phyloP scores from a whole-genome alignment of 2,113 vertebrate genomes.

The Prolemur simus region DNA sequence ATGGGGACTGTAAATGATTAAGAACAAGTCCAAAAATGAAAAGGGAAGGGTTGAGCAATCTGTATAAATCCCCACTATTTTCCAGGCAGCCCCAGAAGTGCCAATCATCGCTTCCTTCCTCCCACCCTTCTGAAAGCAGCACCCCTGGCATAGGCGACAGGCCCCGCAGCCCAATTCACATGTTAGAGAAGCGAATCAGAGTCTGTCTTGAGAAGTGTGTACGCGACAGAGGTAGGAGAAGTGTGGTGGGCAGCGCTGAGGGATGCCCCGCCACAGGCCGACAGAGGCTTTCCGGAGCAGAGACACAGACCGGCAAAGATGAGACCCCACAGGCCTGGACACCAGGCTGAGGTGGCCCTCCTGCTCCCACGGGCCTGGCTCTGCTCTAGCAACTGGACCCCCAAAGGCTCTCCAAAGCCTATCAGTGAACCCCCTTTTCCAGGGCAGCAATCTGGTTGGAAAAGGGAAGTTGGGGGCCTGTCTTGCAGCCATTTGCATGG shows the following conservation, averaged over 20 bases:
- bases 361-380: neutral
- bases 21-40: neutral
- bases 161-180: neutral
- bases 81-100: neutral
- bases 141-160: neutral
- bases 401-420: neutral
- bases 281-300: neutral
- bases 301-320: fast-evolving
- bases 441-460: neutral
- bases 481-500: neutral
- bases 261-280: neutral
- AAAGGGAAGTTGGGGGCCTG: neutral
- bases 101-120: neutral
- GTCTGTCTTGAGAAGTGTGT: neutral
- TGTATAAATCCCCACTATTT: neutral
- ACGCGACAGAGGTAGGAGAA: fast-evolving
- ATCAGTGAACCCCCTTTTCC: neutral
- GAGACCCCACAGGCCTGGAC: neutral
- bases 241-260: neutral
- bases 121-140: neutral
- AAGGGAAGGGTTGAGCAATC: neutral
- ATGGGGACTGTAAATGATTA: neutral
- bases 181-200: neutral
- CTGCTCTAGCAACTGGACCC: neutral
- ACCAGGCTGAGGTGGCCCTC: neutral